Evolutionary conservation across 2,113 vertebrate species (phyloP).

Genomic region (Brachyhypopomus occidentalis): DNA sequence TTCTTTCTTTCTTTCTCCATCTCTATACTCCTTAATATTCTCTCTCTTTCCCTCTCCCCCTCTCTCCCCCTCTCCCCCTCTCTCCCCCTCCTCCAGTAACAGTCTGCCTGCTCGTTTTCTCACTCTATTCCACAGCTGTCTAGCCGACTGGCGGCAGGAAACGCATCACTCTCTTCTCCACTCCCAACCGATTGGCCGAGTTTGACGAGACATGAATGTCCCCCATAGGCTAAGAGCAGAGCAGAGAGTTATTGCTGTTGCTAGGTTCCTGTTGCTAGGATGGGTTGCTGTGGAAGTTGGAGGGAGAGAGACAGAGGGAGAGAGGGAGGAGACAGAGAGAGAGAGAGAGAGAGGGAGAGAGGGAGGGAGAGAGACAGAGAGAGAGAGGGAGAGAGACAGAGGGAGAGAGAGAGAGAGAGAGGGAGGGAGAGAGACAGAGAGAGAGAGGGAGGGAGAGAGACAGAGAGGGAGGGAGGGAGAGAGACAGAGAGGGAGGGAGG

Average conservation of each 20-base stretch:
- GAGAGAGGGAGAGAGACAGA: conserved; percentile 74
- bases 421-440: conserved; percentile 53
- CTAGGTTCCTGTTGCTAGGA: conserved; percentile 92
- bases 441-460: conserved; percentile 67
- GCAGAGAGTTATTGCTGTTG: conserved; percentile 77
- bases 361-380: not conserved
- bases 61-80: not conserved
- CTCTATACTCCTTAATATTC: not conserved
- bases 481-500: conserved; percentile 43
- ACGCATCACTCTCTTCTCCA: conserved; percentile 48
- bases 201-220: conserved; percentile 64
- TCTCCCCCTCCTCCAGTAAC: not conserved
- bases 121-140: conserved; percentile 28
- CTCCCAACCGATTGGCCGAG: conserved; percentile 69
- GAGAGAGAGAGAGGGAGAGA: conserved; percentile 54
- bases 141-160: conserved; percentile 53
- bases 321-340: not conserved
- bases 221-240: conserved; percentile 74
- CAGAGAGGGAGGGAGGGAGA: conserved; percentile 63
- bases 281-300: conserved; percentile 74
- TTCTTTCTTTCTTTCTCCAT: not conserved
- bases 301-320: conserved; percentile 73
- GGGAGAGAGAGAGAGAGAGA: not conserved
- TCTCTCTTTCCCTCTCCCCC: not conserved
- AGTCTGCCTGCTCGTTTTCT: not conserved